Conservation (phyloP, 2,797 vertebrate genomes). For the Margarornis squamiger region DNA sequence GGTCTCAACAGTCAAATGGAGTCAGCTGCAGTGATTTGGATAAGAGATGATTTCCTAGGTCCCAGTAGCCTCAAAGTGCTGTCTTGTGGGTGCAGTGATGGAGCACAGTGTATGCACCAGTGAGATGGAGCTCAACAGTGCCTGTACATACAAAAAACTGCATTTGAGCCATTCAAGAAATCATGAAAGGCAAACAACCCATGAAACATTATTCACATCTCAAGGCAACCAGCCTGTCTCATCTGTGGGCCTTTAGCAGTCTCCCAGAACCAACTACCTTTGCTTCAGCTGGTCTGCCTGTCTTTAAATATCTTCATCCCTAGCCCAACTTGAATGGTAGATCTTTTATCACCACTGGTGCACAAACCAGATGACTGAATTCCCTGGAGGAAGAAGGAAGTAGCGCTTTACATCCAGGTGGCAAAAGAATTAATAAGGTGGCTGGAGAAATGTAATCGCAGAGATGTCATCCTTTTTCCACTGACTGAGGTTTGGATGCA, state of each 20-base stretch:
- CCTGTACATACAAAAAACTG: background rate
- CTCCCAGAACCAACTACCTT: background rate
- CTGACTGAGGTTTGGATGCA: conserved; percentile 21
- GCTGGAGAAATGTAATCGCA: background rate
- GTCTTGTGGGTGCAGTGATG: background rate
- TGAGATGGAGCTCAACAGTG: background rate
- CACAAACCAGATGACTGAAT: background rate
- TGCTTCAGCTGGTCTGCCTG: background rate
- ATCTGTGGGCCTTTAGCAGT: background rate
- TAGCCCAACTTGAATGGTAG: background rate
- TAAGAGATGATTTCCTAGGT: background rate
- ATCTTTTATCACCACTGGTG: background rate
- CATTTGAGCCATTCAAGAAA: background rate
- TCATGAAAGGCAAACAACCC: background rate
- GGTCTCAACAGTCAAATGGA: background rate
- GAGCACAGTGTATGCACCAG: background rate
- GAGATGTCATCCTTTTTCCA: conserved; percentile 26
- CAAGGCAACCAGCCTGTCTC: background rate
- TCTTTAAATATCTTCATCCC: background rate
- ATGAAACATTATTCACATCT: background rate
- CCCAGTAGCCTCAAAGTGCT: background rate
- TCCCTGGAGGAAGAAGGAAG: background rate
- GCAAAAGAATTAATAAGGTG: conserved; percentile 22
- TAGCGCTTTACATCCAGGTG: conserved; percentile 13
- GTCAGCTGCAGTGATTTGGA: background rate